Evolutionary conservation across 1,140 invertebrate genomes (phyloP), one percentile per base, ranked within the genome.

Genomic region (Drosophila arizonae): DNA sequence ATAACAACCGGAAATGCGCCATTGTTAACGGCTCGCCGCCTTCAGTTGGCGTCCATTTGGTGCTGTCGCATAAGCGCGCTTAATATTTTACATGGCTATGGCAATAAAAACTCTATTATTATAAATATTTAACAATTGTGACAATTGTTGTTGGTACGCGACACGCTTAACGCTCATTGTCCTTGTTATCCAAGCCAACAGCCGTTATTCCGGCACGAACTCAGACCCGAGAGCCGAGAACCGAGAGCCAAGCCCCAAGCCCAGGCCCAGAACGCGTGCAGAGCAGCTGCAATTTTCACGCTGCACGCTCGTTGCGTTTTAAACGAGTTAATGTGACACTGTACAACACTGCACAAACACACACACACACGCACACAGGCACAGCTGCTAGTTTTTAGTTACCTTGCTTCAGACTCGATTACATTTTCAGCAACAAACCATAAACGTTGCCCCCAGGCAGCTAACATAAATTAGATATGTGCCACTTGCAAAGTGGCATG

Each of bases 71-170:
- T 74, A 74, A 74, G 72, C 72, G 66, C 75, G 80, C 82, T 86
- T 76, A 79, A 86, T 86, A 86, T 79, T 86, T 86, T 76, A 86
- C 81, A 72, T 76, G 71, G 58, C 67, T 76, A 76, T 76, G 66
- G 68, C 67, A 70, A 76, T 87, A 82, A 79, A 86, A 86, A 73
- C 61, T 82, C 75, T 88, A 82, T 87, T 81, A 87, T 88, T 88
- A 88, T 87, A 87, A 82, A 87, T 87, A 82, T 87, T 87, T 87
- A 87, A 87, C 82, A 88, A 87, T 87, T 87, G 84, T 87, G 79
- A 88, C 82, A 88, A 87, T 87, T 82, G 84, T 79, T 76, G 76
- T 79, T 79, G 68, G 72, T 61, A 70, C 63, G 76, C 72, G 77
- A 70, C 77, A 67, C 69, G 72, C 72, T 77, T 72, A 70, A 67